Percentiles rank a stretch among this genome's conserved stretches.
Evolutionary conservation across 2,113 vertebrate genomes (phyloP).

Genomic region (Poecilia latipinna): DNA sequence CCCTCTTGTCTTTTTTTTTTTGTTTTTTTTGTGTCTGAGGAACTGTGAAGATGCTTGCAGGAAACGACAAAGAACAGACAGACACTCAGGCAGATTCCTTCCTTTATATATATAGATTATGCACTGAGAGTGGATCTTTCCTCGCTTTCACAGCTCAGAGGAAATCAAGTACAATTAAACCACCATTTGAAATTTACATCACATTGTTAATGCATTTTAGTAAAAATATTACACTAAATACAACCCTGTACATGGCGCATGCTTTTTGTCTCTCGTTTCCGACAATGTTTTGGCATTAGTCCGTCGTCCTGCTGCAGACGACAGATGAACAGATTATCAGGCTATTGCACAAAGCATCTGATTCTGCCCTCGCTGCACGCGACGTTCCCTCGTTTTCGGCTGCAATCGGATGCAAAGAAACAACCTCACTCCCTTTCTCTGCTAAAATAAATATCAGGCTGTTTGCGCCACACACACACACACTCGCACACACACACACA

Average conservation of each 20-base stretch:
- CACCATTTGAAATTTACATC: constrained; percentile 61
- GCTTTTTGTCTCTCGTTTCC: not conserved
- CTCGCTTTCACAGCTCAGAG: constrained; percentile 61
- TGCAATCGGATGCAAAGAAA: constrained; percentile 13
- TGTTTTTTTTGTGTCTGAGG: not conserved
- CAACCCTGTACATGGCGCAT: constrained; percentile 65
- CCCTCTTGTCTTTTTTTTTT: no score
- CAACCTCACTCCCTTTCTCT: constrained; percentile 4
- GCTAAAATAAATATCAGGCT: constrained; percentile 72
- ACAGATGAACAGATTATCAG: constrained; percentile 23
- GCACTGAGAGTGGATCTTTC: constrained; percentile 66
- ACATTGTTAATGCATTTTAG: constrained; percentile 51
- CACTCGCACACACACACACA: not conserved
- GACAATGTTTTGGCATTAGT: constrained; percentile 37
- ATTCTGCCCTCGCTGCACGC: constrained; percentile 10
- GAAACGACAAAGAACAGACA: not conserved
- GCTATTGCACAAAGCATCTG: constrained; percentile 40
- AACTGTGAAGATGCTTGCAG: not conserved
- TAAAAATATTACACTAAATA: constrained; percentile 70
- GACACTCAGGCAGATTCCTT: not conserved
- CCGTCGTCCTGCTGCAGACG: not conserved
- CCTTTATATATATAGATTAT: constrained; percentile 49
- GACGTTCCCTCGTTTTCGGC: constrained; percentile 26
- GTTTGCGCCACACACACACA: constrained; percentile 33
- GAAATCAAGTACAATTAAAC: constrained; percentile 50